These are phyloP conservation scores for Amblyteles armatorius DNA, from an alignment of 2,888 invertebrate species.

Conservation along the genomic window DNA sequence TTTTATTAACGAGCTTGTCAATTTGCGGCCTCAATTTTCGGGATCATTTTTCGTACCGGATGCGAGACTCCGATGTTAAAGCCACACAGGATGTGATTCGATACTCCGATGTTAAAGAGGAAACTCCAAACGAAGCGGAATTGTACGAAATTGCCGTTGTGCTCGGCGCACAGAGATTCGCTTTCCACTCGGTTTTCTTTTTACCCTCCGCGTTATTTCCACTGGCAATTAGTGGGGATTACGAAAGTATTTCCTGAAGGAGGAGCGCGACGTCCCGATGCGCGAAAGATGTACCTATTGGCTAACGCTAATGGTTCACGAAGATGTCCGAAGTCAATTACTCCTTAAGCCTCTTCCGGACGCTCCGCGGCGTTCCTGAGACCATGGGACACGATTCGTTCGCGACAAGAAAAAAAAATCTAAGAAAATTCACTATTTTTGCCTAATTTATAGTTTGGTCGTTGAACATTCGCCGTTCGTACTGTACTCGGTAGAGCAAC, in stretches of 20 bases:
- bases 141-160: background rate
- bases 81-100: too few relatives aligned
- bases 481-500: conserved; percentile 32
- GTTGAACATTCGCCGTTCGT: background rate
- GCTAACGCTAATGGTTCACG: conserved; percentile 23
- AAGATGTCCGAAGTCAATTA: conserved; percentile 52
- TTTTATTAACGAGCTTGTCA: background rate
- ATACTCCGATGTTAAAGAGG: background rate
- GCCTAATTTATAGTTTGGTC: background rate
- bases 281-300: conserved; percentile 30
- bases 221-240: conserved; percentile 68
- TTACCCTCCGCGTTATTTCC: conserved; percentile 27
- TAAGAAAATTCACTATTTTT: background rate
- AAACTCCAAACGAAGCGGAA: conserved; percentile 11
- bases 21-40: background rate
- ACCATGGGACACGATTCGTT: background rate
- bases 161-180: background rate
- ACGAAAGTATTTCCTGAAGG: conserved; percentile 41
- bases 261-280: conserved; percentile 4
- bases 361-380: background rate
- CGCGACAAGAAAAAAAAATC: background rate
- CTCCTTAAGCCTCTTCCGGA: conserved; percentile 40
- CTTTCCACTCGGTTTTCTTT: conserved; percentile 23
- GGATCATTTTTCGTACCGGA: background rate
- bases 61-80: background rate